phyloP scores from a whole-genome alignment of 92 coral and sea anemone species.

The Metridium senile region DNA sequence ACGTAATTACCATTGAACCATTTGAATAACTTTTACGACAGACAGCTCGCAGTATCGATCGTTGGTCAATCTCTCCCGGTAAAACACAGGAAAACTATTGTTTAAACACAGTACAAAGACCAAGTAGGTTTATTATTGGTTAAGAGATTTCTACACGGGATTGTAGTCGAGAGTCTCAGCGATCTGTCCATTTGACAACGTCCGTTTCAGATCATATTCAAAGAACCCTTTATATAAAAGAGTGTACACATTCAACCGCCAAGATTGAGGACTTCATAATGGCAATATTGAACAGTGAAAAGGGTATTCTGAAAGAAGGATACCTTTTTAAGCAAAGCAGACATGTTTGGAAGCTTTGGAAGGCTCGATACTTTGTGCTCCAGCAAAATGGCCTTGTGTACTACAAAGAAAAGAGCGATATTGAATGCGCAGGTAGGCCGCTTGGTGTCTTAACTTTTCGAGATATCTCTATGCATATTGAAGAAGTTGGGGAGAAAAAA shows the following conservation, averaged over 20 bases:
- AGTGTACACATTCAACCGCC: slow-evolving; percentile 4
- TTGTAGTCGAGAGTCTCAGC: not conserved
- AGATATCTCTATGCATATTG: slow-evolving; percentile 86
- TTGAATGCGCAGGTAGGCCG: slow-evolving; percentile 72
- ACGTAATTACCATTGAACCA: not conserved
- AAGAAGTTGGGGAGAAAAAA: slow-evolving; percentile 82
- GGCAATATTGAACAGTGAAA: slow-evolving; percentile 70
- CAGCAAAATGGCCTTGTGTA: slow-evolving; percentile 85
- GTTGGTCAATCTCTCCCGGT: not conserved
- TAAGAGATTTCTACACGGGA: not conserved
- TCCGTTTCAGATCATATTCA: slow-evolving; percentile 23
- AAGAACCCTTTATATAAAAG: not conserved
- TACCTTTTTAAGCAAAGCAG: slow-evolving; percentile 95
- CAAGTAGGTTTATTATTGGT: not conserved
- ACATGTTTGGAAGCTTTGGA: slow-evolving; percentile 94
- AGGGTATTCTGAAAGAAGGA: slow-evolving; percentile 82
- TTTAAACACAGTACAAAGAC: not conserved
- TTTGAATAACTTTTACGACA: not conserved
- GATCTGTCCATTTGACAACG: not conserved
- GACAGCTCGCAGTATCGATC: not conserved
- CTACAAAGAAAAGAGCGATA: slow-evolving; percentile 71
- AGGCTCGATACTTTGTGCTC: slow-evolving; percentile 89
- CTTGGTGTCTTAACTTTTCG: slow-evolving; percentile 76
- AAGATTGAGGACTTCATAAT: slow-evolving; percentile 54
- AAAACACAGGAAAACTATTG: not conserved